Evolutionary conservation across 1,140 invertebrate genomes (phyloP), one percentile per base, ranked within the genome.

Genomic region (Charaxes varanes): DNA sequence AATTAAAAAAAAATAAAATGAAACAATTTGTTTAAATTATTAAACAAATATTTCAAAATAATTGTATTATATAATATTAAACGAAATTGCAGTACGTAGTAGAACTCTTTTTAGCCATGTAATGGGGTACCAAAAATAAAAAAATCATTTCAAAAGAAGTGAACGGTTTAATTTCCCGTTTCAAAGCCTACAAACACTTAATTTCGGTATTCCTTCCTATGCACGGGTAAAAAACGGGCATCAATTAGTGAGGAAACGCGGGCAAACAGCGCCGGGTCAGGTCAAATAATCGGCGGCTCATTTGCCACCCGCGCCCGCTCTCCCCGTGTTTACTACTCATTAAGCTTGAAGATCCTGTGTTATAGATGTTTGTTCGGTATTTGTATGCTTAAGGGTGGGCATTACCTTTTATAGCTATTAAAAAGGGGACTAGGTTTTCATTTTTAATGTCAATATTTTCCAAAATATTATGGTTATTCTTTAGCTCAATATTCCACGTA

Each of bases 291-390:
- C 66, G 70, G 49, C 31, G 58, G 48, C 61, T 68, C 66, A 71
- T 71, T 76, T 67, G 52, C 55, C 47, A 27, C 36, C 45, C 55
- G 34, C 34, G 23, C 27, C 54, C 53, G 42, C 45, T 28, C 28
- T 38, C 44, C 51, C 52, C 13, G 28, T 78, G 68, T 78, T 78
- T 78, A 78, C 73, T 70, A 68, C 62, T 74, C 70, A 74, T 78
- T 78, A 74, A 53, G 52, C 65, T 46, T 45, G 47, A 64, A 68
- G 65, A 69, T 60, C 50, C 17, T 23, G 10, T 18, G 15, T 40
- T 26, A 40, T 10, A 46, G 22, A 46, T 34, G 23, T 38, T 24
- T 32, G 10, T 37, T 45, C 26, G 32, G 30, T 22, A 13, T 34
- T 34, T 11, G 10, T 34, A 13, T 13, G 18, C 17, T 22, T 21